Percentiles rank a stretch among this genome's conserved stretches.
These are phyloP conservation scores for Hemitrygon akajei DNA, from an alignment of 2,797 vertebrate species.

Conservation along the genomic window DNA sequence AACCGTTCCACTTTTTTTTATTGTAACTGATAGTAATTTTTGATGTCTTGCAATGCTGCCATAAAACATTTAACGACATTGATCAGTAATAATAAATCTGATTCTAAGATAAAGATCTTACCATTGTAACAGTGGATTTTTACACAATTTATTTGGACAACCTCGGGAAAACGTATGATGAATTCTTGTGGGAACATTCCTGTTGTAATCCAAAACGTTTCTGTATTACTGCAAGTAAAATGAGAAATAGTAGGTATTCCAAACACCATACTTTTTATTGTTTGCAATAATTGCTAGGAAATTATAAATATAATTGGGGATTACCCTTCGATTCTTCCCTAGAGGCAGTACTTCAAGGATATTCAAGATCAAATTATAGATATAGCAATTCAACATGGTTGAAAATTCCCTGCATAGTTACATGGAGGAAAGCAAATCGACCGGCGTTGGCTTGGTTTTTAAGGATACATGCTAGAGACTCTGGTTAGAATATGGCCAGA, in stretches of 20 bases:
- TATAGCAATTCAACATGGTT: neutral
- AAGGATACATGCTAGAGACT: neutral
- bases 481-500: neutral
- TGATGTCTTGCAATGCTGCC: no score
- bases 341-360: neutral
- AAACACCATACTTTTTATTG: neutral
- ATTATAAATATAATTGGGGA: neutral
- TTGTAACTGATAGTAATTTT: no score
- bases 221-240: conserved; percentile 58
- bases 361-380: neutral
- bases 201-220: conserved; percentile 87
- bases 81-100: no score
- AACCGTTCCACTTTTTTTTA: no score
- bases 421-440: no score
- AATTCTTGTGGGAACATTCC: conserved; percentile 94
- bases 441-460: neutral
- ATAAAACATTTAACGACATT: no score
- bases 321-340: neutral
- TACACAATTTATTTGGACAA: conserved; percentile 63
- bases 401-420: neutral
- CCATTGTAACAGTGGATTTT: conserved; percentile 75
- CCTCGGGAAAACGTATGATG: conserved; percentile 70
- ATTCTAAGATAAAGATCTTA: conserved; percentile 49
- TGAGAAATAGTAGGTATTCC: neutral
- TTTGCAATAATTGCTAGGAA: neutral